Conservation (phyloP, 1,140 invertebrate genomes). For the Leptopilina boulardi region DNA sequence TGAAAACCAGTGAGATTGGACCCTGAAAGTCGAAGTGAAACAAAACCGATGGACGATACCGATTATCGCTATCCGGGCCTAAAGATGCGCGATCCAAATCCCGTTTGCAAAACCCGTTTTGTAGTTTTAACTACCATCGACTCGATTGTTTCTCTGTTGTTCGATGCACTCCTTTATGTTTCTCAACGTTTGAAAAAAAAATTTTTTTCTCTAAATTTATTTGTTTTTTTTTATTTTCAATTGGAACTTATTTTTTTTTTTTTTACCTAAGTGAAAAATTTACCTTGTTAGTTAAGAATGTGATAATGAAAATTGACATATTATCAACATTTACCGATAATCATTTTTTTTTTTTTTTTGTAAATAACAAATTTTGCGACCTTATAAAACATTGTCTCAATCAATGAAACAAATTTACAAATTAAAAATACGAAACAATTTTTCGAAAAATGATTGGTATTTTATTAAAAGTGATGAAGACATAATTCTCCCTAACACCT, state of each 20-base stretch:
- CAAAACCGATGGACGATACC: conserved; percentile 57
- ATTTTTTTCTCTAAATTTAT: not conserved
- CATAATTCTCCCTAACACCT: not conserved
- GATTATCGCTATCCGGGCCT: conserved; percentile 58
- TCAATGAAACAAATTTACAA: not conserved
- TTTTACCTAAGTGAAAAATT: too few species aligned
- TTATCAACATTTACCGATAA: too few species aligned
- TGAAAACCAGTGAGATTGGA: conserved; percentile 38
- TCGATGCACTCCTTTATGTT: conserved; percentile 48
- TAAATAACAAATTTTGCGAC: too few species aligned
- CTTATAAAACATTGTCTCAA: too few species aligned
- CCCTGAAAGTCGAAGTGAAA: conserved; percentile 46
- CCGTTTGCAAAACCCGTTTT: conserved; percentile 65
- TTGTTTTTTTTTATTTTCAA: too few species aligned
- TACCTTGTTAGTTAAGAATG: too few species aligned
- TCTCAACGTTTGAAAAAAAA: conserved; percentile 54
- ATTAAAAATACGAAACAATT: not conserved
- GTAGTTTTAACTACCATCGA: conserved; percentile 42
- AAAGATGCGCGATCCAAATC: conserved; percentile 58
- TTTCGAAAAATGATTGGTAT: too few species aligned
- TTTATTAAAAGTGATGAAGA: not conserved
- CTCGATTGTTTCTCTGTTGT: conserved; percentile 54
- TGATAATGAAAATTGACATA: too few species aligned
- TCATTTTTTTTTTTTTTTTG: too few species aligned
- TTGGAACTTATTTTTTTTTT: too few species aligned